Evolutionary conservation across 1,140 invertebrate genomes (phyloP).

Genomic region (Harpegnathos saltator): DNA sequence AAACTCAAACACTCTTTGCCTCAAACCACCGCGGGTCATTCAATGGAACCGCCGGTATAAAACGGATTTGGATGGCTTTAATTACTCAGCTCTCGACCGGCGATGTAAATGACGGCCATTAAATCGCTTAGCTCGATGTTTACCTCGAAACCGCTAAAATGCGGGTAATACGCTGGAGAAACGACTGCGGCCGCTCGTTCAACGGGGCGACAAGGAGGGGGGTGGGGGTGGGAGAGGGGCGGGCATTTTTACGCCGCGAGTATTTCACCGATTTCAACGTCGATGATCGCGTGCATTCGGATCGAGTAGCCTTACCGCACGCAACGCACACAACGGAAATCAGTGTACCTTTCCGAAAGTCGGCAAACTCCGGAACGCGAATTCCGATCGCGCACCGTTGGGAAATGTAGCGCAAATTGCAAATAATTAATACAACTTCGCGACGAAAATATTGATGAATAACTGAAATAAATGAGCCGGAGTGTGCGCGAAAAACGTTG

Average conservation of each 20-base stretch:
- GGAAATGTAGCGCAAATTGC: neutral
- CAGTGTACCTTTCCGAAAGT: neutral
- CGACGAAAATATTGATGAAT: too few relatives aligned
- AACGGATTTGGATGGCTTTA: constrained; percentile 77
- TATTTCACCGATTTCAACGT: constrained; percentile 51
- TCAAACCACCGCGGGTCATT: constrained; percentile 65
- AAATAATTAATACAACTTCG: neutral
- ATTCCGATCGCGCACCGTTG: neutral
- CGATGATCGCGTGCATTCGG: constrained; percentile 46
- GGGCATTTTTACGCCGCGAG: constrained; percentile 59
- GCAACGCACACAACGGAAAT: constrained; percentile 20
- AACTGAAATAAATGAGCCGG: too few relatives aligned
- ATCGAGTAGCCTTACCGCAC: constrained; percentile 23
- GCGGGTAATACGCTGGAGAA: constrained; percentile 63
- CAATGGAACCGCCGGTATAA: constrained; percentile 73
- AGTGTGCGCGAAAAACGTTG: too few relatives aligned
- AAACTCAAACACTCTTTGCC: constrained; percentile 73
- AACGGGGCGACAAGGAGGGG: too few relatives aligned
- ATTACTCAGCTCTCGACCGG: constrained; percentile 79
- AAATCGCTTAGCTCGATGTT: constrained; percentile 75
- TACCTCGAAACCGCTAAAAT: constrained; percentile 74
- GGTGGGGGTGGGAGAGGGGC: too few relatives aligned
- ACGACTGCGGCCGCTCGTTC: constrained; percentile 11
- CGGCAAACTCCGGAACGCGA: neutral
- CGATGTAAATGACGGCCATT: constrained; percentile 79